Evolutionary conservation across 2,888 invertebrate genomes (phyloP).

Genomic region (Idaea straminata): DNA sequence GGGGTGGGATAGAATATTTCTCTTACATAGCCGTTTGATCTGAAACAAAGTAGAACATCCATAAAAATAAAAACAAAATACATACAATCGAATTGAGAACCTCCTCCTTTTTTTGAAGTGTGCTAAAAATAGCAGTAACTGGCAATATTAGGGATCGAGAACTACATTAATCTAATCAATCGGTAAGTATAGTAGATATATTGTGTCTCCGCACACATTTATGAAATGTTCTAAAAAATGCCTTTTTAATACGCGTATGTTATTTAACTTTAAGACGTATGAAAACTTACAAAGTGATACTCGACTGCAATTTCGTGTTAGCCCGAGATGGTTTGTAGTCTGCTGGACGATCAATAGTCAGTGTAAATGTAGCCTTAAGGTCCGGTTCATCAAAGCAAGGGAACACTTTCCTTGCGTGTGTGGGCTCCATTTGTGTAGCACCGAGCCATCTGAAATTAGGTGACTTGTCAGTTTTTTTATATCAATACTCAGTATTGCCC

Average conservation of each 20-base stretch:
- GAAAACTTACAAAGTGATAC: constrained; percentile 50
- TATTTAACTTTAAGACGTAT: neutral
- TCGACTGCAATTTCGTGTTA: constrained; percentile 53
- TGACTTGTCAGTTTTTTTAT: constrained; percentile 12
- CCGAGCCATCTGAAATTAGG: constrained; percentile 78
- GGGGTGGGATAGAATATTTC: constrained; percentile 82
- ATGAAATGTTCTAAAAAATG: too few species aligned
- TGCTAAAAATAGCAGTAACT: too few species aligned
- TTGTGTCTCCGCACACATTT: too few species aligned
- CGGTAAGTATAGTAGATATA: too few species aligned
- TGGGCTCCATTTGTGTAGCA: constrained; percentile 85
- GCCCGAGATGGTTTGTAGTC: constrained; percentile 51
- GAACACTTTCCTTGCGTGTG: constrained; percentile 86
- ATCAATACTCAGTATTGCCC: neutral
- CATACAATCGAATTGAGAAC: too few species aligned
- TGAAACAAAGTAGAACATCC: constrained; percentile 32
- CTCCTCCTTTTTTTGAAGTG: too few species aligned
- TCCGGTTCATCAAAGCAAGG: constrained; percentile 87
- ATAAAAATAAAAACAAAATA: too few species aligned
- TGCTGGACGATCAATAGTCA: constrained; percentile 63
- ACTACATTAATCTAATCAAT: too few species aligned
- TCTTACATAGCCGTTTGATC: constrained; percentile 80
- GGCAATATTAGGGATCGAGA: too few species aligned
- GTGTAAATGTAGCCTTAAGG: constrained; percentile 71
- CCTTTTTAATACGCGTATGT: neutral